A percentile compares a stretch with the other conserved stretches of the same genome.
Evolutionary conservation across 2,888 invertebrate genomes (phyloP).

Genomic region (Yponomeuta sedellus): DNA sequence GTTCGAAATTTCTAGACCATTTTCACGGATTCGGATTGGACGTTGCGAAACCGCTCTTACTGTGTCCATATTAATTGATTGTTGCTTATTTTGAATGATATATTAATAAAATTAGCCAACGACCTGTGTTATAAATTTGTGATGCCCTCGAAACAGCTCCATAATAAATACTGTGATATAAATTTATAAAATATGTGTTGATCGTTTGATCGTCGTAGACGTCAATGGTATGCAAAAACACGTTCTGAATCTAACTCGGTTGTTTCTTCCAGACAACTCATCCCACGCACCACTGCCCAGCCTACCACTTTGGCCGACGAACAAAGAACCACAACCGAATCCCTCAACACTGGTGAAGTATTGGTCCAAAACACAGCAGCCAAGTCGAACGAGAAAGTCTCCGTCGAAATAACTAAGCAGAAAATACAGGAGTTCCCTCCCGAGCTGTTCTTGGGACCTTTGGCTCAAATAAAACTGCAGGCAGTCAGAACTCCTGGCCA

Average conservation of each 20-base stretch:
- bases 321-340: conserved; percentile 43
- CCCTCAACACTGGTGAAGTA: conserved; percentile 50
- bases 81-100: too few relatives aligned
- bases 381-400: conserved; percentile 39
- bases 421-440: conserved; percentile 61
- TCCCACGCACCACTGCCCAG: conserved; percentile 33
- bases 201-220: too few relatives aligned
- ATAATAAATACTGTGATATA: too few relatives aligned
- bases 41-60: too few relatives aligned
- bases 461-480: conserved; percentile 42
- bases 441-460: conserved; percentile 53
- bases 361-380: conserved; percentile 26
- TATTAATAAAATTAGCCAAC: too few relatives aligned
- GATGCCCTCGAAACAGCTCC: too few relatives aligned
- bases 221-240: too few relatives aligned
- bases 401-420: conserved; percentile 60
- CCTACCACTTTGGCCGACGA: conserved; percentile 31
- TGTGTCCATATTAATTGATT: too few relatives aligned
- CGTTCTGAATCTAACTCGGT: not conserved
- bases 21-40: too few relatives aligned
- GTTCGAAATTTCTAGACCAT: too few relatives aligned
- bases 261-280: conserved; percentile 33
- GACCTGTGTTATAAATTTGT: too few relatives aligned
- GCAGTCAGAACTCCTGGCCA: conserved; percentile 33
- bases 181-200: too few relatives aligned